Base-by-base conservation (phyloP, 2,797 vertebrate species). In the Muscicapa comitata region DNA sequence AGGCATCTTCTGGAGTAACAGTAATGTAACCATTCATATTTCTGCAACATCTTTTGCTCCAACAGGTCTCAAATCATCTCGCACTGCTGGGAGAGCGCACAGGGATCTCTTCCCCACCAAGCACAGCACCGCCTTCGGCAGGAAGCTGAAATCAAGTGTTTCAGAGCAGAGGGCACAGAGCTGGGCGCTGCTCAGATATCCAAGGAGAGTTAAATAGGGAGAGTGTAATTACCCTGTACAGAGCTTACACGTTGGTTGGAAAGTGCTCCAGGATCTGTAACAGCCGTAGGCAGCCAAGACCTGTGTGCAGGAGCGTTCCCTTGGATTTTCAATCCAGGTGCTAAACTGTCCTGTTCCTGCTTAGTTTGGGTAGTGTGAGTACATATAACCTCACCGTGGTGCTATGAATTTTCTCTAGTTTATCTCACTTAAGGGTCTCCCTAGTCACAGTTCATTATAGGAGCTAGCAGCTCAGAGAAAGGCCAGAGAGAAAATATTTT, bases 91-190 rank as follows among this genome's bases (percentile, higher is more conserved):
- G 57, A 8, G 35, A 23, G 48, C 7, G 3, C 25, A 17, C 10
- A 6, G 67, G 73, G n/a, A 74, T 84, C 67, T 13, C 68, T 62
- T 86, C 63, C 71, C 45, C 82, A 37, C 3, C 11, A 45, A 17
- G 43, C 0, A 0, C 66, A 75, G 35, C 78, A 25, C 33, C 18
- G 10, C 33, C 50, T 75, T 55, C 0, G 1, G 9, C 2, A 1
- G 65, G 57, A 48, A 85, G 65, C 18, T 51, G 37, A 23, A 91
- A 53, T 40, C 9, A 0, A 35, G 35, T 6, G 53, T 25, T 75
- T 87, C 53, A 17, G 79, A 40, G 29, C 54, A 47, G 48, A 13
- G 20, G 20, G 16, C 0, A 5, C 35, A 38, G 48, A 54, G 16
- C 57, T 54, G 11, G 13, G 42, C 3, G 23, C 85, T 74, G 66